Base-by-base conservation (phyloP, 2,888 invertebrate species). In the Tenthredo notha region DNA sequence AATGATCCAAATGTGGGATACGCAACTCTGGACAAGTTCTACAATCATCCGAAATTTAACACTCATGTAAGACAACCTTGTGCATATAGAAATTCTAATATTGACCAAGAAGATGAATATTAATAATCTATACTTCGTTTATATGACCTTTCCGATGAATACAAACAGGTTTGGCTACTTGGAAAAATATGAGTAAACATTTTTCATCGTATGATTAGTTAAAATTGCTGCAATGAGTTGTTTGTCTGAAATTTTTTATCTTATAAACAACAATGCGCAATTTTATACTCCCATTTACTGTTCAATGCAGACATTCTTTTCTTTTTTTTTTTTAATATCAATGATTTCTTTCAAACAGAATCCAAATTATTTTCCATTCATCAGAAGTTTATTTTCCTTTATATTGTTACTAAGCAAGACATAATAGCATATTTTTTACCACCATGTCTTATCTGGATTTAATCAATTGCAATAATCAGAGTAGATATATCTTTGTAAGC, bases 21-120 rank as follows among this genome's bases (percentile, higher is more conserved):
- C 92, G 97, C 98, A 1, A 95, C 96, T 77, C 94, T 98, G 89
- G 97, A 97, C 90, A 97, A 97, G 91, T 98, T 98, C 93, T 97
- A 97, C 91, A 97, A 97, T 91, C 97, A 98, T 94, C 97, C 97
- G 0, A 96, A 96, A 88, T 96, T 95, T 91, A 97, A 96, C 88
- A 96, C 96, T 86, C 96, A 96, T 94, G 98, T 98, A 94, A 96
- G 97, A 96, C 91, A 89, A 85, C 85, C 21, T 47, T 70, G 70
- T 47, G 40, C 40, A 50, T 75, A 40, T 18, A 9, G 9, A 67
- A 67, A 43, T 25, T 43, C 15, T 0, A 67, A 65, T 82, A 10
- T 12, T 67, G 29, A n/a, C 72, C 40, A n/a, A 40, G 40, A 43
- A 29, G 50, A 50, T 15, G 25, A 50, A 50, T 50, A 21, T 21